These are phyloP conservation scores for Smithornis capensis DNA, from an alignment of 2,113 vertebrate genomes.

Conservation along the genomic window DNA sequence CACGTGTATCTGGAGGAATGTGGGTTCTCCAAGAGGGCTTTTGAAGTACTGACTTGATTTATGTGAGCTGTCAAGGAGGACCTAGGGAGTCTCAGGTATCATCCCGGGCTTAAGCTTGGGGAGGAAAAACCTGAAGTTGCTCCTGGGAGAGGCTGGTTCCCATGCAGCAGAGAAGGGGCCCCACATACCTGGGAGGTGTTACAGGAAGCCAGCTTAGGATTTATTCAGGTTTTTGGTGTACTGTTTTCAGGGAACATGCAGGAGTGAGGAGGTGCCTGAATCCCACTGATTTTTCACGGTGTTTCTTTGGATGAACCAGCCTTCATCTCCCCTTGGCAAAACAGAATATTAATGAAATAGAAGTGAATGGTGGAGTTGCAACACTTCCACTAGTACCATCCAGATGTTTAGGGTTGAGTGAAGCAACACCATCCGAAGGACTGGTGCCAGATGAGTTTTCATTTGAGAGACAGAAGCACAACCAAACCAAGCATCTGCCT, in stretches of 20 bases:
- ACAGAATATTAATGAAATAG: background rate
- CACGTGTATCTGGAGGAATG: background rate
- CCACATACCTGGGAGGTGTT: accelerated
- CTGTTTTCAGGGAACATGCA: background rate
- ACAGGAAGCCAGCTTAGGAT: background rate
- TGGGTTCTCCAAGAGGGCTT: background rate
- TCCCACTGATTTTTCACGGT: background rate
- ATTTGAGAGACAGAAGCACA: background rate
- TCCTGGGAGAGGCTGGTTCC: background rate
- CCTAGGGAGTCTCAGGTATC: background rate
- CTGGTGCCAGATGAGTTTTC: background rate
- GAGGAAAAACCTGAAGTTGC: background rate
- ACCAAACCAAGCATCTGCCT: accelerated
- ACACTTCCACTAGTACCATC: background rate
- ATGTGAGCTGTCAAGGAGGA: background rate
- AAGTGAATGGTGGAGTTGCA: background rate
- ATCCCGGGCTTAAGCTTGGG: background rate
- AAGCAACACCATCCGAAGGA: accelerated
- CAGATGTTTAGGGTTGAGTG: background rate
- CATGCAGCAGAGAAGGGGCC: background rate
- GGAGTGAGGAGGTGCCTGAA: background rate
- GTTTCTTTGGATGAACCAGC: background rate
- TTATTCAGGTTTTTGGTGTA: background rate
- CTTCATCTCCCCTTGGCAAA: background rate
- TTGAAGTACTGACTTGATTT: constrained; percentile 25